A percentile compares a stretch with the other conserved stretches of the same genome.
phyloP scores from a whole-genome alignment of 1,140 invertebrate genomes.

The Andrena cerasifolii region DNA sequence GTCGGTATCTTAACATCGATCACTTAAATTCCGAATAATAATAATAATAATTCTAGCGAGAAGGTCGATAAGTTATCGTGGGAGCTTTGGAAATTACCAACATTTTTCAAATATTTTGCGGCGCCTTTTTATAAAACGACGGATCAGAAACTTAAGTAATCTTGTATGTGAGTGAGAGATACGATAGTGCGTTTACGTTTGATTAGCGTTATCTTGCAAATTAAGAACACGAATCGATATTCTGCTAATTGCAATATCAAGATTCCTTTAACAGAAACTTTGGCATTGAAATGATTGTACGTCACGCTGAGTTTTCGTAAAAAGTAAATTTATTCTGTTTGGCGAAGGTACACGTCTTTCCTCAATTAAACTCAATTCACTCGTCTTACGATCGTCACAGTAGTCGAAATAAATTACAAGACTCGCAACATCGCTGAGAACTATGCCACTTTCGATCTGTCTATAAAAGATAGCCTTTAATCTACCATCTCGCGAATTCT shows the following conservation, averaged over 20 bases:
- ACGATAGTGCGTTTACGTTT: too few relatives aligned
- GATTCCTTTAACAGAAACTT: too few relatives aligned
- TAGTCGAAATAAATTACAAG: not conserved
- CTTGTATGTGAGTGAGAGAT: too few relatives aligned
- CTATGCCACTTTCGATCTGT: not conserved
- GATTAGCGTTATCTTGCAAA: too few relatives aligned
- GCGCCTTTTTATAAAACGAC: too few relatives aligned
- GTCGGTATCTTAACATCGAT: not conserved
- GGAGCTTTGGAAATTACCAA: not conserved
- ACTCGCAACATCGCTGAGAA: not conserved
- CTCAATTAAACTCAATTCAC: conserved; percentile 11
- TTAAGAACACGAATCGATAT: too few relatives aligned
- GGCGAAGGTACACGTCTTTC: conserved; percentile 26
- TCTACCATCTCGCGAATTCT: not conserved
- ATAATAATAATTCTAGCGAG: not conserved
- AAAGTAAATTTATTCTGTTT: conserved; percentile 48
- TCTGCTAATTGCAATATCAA: too few relatives aligned
- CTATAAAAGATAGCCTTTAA: conserved; percentile 10
- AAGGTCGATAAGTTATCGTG: not conserved
- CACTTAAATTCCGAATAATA: too few relatives aligned
- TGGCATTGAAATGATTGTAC: too few relatives aligned
- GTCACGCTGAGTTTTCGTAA: conserved; percentile 10
- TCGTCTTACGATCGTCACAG: not conserved
- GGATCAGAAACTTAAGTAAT: too few relatives aligned
- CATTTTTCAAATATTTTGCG: too few relatives aligned